Evolutionary conservation across 1,140 invertebrate species (phyloP).

Genomic region (Hyles vespertilio): DNA sequence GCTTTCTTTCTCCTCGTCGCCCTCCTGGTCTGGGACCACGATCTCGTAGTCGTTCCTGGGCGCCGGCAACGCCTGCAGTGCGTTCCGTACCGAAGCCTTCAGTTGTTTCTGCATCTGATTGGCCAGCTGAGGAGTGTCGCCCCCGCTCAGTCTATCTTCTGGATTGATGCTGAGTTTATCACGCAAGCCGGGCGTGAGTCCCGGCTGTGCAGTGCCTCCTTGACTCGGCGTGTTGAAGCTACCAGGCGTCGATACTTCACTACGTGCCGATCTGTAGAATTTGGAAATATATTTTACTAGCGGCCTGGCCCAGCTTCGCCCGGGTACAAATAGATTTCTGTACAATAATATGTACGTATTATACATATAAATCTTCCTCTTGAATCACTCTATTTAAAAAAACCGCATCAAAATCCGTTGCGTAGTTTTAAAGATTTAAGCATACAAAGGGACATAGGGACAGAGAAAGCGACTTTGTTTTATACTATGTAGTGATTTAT

Average conservation of each 20-base stretch:
- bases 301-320: too few relatives aligned
- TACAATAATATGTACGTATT: too few relatives aligned
- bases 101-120: conserved; percentile 82
- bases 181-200: conserved; percentile 77
- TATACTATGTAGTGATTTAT: too few relatives aligned
- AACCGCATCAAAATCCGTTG: too few relatives aligned
- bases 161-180: conserved; percentile 98
- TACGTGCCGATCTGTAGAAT: conserved; percentile 52
- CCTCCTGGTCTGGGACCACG: conserved; percentile 93
- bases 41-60: conserved; percentile 99
- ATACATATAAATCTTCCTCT: too few relatives aligned
- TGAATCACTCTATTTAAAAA: too few relatives aligned
- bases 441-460: too few relatives aligned
- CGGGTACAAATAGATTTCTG: too few relatives aligned
- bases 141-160: conserved; percentile 84
- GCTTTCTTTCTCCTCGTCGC: conserved; percentile 72
- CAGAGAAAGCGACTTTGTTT: too few relatives aligned
- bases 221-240: conserved; percentile 69
- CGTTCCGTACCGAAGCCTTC: conserved; percentile 85
- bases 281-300: neutral
- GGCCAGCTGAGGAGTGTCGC: conserved; percentile 80
- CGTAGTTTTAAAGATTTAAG: neutral
- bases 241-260: conserved; percentile 68
- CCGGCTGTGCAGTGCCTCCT: conserved; percentile 44
- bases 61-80: conserved; percentile 87